A percentile compares a stretch with the other conserved stretches of the same genome.
Evolutionary conservation across 2,888 invertebrate species (phyloP).

Genomic region (Drosophila testacea): DNA sequence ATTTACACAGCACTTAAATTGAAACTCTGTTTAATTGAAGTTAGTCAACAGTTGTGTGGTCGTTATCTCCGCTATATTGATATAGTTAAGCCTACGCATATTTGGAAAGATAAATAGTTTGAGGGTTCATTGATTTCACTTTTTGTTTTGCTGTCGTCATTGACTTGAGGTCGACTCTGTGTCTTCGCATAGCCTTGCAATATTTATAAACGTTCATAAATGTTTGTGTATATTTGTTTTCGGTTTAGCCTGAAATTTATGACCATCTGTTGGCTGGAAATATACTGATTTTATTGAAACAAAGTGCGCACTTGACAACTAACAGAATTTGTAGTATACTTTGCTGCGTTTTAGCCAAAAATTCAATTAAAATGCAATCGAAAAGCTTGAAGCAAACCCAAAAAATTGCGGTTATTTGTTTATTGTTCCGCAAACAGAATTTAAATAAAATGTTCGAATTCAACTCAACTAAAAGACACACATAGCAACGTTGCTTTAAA

Average conservation of each 20-base stretch:
- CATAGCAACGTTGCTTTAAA: conserved; percentile 1
- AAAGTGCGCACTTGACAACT: conserved; percentile 6
- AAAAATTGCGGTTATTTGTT: conserved; percentile 23
- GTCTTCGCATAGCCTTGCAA: background rate
- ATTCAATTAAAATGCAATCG: conserved; percentile 44
- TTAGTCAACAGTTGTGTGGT: background rate
- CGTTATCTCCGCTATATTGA: background rate
- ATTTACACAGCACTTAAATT: conserved; percentile 30
- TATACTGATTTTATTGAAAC: conserved; percentile 2
- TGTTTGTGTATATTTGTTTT: conserved; percentile 10
- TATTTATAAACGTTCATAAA: background rate
- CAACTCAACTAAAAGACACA: background rate
- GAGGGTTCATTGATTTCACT: conserved; percentile 59
- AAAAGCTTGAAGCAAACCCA: background rate
- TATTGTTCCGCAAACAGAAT: conserved; percentile 14
- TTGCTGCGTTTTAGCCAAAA: conserved; percentile 12
- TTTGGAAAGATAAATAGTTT: conserved; percentile 34
- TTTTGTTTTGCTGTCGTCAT: conserved; percentile 27
- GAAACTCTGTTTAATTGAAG: conserved; percentile 8
- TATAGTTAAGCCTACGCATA: conserved; percentile 1
- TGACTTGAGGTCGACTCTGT: conserved; percentile 40
- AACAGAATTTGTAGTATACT: conserved; percentile 27
- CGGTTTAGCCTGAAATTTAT: conserved; percentile 27
- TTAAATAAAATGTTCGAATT: background rate
- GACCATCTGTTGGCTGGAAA: conserved; percentile 6